phyloP scores from a whole-genome alignment of 2,888 invertebrate species.

The Tuta absoluta region DNA sequence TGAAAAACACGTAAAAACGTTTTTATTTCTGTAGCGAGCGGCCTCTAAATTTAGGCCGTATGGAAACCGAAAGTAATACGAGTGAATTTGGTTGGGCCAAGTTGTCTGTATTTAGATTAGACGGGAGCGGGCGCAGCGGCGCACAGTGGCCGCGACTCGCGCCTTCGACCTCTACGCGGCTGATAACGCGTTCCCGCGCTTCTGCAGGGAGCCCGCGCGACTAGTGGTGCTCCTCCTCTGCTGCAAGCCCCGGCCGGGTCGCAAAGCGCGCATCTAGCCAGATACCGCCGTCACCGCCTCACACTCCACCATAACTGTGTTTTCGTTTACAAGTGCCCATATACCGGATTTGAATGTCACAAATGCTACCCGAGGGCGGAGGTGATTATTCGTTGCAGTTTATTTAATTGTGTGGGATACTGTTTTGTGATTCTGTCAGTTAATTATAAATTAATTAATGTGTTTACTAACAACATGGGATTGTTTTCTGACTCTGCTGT shows the following conservation, averaged over 20 bases:
- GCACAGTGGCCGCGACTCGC: conserved; percentile 39
- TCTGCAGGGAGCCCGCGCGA: conserved; percentile 34
- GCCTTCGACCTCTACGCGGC: conserved; percentile 36
- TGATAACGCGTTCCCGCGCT: conserved; percentile 39
- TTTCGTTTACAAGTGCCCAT: conserved; percentile 44
- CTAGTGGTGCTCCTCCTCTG: not conserved
- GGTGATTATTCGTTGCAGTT: conserved; percentile 58
- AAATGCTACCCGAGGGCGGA: conserved; percentile 75
- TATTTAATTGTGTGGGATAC: conserved; percentile 22
- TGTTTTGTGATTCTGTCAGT: no score
- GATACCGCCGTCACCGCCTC: conserved; percentile 32
- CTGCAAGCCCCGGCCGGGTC: conserved; percentile 5
- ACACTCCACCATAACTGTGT: conserved; percentile 48
- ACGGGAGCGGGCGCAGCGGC: conserved; percentile 52
- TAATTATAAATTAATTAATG: not conserved
- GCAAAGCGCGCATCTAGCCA: conserved; percentile 31
- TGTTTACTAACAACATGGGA: conserved; percentile 9
- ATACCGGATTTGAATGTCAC: conserved; percentile 70
- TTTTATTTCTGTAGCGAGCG: conserved; percentile 78
- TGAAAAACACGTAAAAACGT: conserved; percentile 77
- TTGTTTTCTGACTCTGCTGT: conserved; percentile 1
- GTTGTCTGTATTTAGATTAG: conserved; percentile 80
- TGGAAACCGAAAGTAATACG: conserved; percentile 78
- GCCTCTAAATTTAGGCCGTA: conserved; percentile 80
- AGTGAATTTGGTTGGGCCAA: conserved; percentile 76